Evolutionary conservation across 2,113 vertebrate genomes (phyloP).

Genomic region (Apeltes quadracus): DNA sequence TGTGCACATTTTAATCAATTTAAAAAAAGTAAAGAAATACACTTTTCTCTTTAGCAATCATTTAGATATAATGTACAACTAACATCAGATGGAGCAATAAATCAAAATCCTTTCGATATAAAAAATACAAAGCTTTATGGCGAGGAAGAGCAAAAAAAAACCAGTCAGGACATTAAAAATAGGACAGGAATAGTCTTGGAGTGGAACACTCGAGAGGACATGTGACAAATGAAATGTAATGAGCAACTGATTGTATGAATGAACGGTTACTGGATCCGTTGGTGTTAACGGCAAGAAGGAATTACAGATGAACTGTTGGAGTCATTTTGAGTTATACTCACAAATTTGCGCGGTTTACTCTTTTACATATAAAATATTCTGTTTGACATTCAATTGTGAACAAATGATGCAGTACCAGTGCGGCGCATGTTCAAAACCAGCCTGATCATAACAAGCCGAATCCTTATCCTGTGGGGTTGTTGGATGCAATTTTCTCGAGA

Average conservation of each 20-base stretch:
- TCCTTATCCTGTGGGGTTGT: neutral
- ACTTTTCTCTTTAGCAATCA: neutral
- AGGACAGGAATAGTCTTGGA: no score
- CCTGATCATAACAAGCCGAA: neutral
- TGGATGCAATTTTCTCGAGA: neutral
- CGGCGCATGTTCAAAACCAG: neutral
- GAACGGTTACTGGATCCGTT: neutral
- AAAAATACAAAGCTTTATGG: neutral
- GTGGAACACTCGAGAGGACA: no score
- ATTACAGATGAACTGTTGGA: neutral
- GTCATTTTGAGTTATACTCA: neutral
- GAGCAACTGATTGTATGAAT: neutral
- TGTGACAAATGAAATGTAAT: neutral
- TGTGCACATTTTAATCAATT: neutral
- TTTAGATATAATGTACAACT: neutral
- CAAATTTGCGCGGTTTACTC: neutral
- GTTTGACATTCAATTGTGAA: constrained; percentile 9
- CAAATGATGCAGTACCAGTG: neutral
- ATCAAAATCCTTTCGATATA: neutral
- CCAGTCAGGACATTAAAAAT: neutral
- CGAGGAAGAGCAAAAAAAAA: neutral
- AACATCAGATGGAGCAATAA: neutral
- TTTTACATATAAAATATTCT: neutral
- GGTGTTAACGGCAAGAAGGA: neutral
- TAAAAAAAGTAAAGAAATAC: neutral